Percentiles rank a stretch among this genome's conserved stretches.
These are phyloP conservation scores for Peromyscus polionotus DNA, from an alignment of 2,113 vertebrate genomes.

Conservation along the genomic window DNA sequence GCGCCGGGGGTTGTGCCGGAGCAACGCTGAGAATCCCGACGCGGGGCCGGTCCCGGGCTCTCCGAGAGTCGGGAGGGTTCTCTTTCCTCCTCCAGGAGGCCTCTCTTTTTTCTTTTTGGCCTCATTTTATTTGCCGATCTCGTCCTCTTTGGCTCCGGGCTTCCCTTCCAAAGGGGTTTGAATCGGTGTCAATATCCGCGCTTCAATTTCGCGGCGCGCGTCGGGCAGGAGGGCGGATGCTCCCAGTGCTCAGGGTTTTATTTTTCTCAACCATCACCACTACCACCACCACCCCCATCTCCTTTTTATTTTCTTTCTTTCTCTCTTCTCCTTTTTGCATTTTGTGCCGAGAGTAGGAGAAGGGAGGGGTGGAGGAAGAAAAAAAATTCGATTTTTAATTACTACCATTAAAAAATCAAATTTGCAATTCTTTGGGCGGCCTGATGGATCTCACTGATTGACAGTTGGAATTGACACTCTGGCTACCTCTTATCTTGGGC, in stretches of 20 bases:
- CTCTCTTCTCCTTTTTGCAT: conserved; percentile 85
- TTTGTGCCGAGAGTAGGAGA: conserved; percentile 86
- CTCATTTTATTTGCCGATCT: neutral
- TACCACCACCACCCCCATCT: conserved; percentile 38
- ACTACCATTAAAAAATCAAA: conserved; percentile 99
- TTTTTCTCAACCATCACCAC: conserved; percentile 63
- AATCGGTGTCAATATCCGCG: conserved; percentile 47
- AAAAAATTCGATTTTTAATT: conserved; percentile 99
- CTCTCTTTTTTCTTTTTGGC: conserved; percentile 82
- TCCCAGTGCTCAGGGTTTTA: conserved; percentile 87
- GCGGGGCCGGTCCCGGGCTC: conserved; percentile 82
- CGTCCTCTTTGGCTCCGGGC: conserved; percentile 51
- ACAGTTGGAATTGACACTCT: conserved; percentile 99
- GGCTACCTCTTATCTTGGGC: conserved; percentile 96
- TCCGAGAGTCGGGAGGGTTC: conserved; percentile 30
- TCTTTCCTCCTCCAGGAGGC: conserved; percentile 70
- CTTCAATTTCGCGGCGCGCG: conserved; percentile 57
- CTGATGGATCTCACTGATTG: conserved; percentile 96
- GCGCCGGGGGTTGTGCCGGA: conserved; percentile 82
- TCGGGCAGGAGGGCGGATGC: conserved; percentile 52
- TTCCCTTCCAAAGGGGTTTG: conserved; percentile 58
- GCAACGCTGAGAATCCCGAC: conserved; percentile 84
- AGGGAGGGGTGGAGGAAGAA: conserved; percentile 82
- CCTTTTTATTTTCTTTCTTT: conserved; percentile 83
- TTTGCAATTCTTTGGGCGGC: conserved; percentile 99